These are phyloP conservation scores for Rhopalosiphum padi DNA, from an alignment of 1,140 invertebrate genomes.

Conservation along the genomic window DNA sequence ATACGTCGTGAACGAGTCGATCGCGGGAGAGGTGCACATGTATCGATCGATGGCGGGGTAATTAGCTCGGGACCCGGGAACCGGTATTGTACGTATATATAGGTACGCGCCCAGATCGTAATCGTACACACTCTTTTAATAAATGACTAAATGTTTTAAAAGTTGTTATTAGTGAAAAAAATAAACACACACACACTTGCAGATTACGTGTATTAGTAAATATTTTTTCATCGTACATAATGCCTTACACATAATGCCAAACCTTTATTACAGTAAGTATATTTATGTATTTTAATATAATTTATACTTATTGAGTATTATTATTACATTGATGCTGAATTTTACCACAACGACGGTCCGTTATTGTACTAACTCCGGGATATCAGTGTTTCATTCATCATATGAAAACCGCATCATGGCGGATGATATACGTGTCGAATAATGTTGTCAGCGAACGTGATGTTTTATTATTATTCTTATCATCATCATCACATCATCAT, in stretches of 20 bases:
- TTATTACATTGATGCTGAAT: neutral
- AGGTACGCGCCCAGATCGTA: conserved; percentile 33
- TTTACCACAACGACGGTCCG: neutral
- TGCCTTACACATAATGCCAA: neutral
- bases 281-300: neutral
- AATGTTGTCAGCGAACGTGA: neutral
- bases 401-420: neutral
- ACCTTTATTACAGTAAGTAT: neutral
- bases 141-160: conserved; percentile 38
- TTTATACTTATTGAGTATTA: neutral
- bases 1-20: neutral
- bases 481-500: neutral
- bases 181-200: neutral
- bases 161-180: conserved; percentile 29
- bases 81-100: conserved; percentile 34
- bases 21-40: neutral
- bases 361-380: neutral
- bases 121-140: conserved; percentile 16
- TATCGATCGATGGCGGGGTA: conserved; percentile 37
- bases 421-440: neutral
- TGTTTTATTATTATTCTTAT: neutral
- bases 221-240: neutral
- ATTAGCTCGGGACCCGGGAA: conserved; percentile 35
- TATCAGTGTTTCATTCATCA: neutral
- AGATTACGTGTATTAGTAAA: neutral